Conservation (phyloP, 2,113 vertebrate species). For the Cichladusa arquata region DNA sequence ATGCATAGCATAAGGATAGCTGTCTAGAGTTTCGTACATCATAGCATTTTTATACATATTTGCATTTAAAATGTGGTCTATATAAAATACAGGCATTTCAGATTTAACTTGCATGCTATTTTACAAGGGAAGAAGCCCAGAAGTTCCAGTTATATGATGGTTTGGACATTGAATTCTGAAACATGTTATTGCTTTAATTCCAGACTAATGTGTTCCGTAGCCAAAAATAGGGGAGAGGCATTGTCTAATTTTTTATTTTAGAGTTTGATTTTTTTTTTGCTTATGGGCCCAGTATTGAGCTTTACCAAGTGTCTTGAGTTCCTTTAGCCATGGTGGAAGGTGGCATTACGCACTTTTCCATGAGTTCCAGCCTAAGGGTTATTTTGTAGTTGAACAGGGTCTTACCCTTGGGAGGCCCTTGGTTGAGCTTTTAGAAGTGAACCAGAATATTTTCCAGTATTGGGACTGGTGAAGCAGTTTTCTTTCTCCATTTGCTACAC, state of each 20-base stretch:
- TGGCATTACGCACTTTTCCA: neutral
- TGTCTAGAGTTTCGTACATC: neutral
- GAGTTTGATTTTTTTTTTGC: neutral
- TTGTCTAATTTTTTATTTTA: neutral
- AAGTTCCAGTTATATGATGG: neutral
- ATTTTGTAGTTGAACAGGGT: neutral
- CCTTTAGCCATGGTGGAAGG: neutral
- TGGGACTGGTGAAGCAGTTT: neutral
- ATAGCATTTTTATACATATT: constrained; percentile 10
- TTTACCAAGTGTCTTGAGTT: neutral
- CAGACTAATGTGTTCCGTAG: neutral
- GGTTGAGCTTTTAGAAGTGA: neutral
- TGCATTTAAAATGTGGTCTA: neutral
- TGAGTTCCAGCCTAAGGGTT: neutral
- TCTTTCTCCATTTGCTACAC: neutral
- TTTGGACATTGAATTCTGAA: neutral
- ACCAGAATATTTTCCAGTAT: neutral
- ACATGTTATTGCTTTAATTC: constrained; percentile 50
- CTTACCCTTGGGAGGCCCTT: neutral
- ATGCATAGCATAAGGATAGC: constrained; percentile 54
- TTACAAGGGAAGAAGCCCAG: neutral
- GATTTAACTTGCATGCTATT: constrained; percentile 20
- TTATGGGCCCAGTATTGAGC: neutral
- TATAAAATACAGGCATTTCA: constrained; percentile 40
- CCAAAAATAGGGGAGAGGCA: neutral